Conservation (phyloP, 2,888 invertebrate genomes). For the Caenorhabditis panamensis region DNA sequence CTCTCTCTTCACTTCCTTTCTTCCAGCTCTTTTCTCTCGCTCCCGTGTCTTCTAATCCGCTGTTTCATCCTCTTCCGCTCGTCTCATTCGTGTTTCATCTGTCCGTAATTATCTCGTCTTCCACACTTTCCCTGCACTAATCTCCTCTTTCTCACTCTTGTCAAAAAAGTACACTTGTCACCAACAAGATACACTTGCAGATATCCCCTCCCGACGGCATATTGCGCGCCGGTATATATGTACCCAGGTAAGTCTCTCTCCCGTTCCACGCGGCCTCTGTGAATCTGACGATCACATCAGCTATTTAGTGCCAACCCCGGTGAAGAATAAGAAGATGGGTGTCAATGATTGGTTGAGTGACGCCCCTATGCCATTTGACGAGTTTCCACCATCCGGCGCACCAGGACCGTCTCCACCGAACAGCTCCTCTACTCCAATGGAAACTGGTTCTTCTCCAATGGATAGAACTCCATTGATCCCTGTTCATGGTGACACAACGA, state of each 20-base stretch:
- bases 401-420: too few relatives aligned
- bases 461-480: too few relatives aligned
- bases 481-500: too few relatives aligned
- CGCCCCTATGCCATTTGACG: conserved; percentile 44
- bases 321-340: not conserved
- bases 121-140: not conserved
- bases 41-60: not conserved
- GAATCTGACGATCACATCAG: not conserved
- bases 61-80: not conserved
- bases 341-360: conserved; percentile 27
- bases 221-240: not conserved
- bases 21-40: not conserved
- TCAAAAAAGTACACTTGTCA: not conserved
- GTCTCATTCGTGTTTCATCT: not conserved
- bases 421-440: too few relatives aligned
- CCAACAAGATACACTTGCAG: not conserved
- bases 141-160: not conserved
- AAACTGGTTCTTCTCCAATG: too few relatives aligned
- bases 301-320: not conserved
- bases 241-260: conserved; percentile 5
- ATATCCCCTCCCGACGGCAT: not conserved
- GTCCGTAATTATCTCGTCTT: not conserved
- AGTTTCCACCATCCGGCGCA: not conserved
- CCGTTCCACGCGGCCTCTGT: not conserved
- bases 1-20: too few relatives aligned